Base-by-base conservation (phyloP, 2,797 vertebrate genomes). In the Microctenopoma stevenorrisi region DNA sequence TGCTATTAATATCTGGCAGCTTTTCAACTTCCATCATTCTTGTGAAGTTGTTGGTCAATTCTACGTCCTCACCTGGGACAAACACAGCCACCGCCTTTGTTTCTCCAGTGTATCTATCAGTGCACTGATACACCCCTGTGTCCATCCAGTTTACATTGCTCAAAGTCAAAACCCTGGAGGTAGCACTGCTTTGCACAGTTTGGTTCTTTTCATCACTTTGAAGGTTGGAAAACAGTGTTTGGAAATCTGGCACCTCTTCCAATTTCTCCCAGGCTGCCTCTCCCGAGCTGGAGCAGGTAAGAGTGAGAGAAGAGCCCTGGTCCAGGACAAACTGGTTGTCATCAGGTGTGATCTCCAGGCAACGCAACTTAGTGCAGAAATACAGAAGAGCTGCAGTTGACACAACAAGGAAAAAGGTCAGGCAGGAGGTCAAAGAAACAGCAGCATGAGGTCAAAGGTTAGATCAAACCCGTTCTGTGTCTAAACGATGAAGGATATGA, bases 81-180 rank as follows among this genome's bases (percentile, higher is more conserved):
- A 96, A 98, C 71, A 99, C 85, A 16, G 95, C 94, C 43, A 97
- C 84, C 81, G 95, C 95, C 28, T 85, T 68, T 1, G 59, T 87
- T 1, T 91, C 84, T 1, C 66, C 64, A 6, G 89, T 82, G 0
- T n/a, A 37, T 12, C 42, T 77, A 82, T 96, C 93, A 3, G 55
- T 3, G 54, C 98, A 99, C 0, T 81, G 67, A 60, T 99, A 99
- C 53, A 96, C 94, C 6, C 96, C 97, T 0, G 96, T 97, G 86
- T 97, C 91, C 6, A 71, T 85, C 84, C 96, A 97, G 0, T 89
- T 96, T 74, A 96, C 92, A 0, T 94, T 92, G 66, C 72, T 67
- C 67, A 99, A 88, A 0, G 82, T 94, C 62, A 99, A 86, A 14
- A 85, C 82, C 47, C 92, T 96, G 65, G 91, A 55, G 0, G 91